phyloP scores from a whole-genome alignment of 2,797 vertebrate species.

The Eulemur rubriventer region DNA sequence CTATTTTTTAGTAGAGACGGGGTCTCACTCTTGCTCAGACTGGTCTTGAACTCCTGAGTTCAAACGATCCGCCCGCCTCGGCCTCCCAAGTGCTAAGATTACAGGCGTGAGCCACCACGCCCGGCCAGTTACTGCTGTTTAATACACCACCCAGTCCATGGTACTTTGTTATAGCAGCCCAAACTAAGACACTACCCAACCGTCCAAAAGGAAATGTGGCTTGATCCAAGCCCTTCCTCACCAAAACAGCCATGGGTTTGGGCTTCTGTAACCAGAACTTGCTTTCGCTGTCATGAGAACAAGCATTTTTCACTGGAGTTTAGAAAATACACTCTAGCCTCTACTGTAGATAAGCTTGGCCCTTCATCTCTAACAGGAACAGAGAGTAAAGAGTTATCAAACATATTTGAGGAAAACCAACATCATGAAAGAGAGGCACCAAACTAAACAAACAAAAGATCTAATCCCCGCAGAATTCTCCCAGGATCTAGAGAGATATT shows the following conservation, averaged over 20 bases:
- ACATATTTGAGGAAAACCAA: conserved; percentile 65
- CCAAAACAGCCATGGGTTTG: background rate
- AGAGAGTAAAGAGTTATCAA: conserved; percentile 54
- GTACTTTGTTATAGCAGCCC: background rate
- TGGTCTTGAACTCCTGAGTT: no score
- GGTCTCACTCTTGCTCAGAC: no score
- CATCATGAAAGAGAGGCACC: conserved; percentile 48
- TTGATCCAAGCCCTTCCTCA: conserved; percentile 1
- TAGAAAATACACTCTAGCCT: conserved; percentile 13
- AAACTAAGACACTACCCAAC: background rate
- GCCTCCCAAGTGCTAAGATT: no score
- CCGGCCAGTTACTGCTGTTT: background rate
- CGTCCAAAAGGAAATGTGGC: background rate
- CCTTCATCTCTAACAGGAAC: conserved; percentile 38
- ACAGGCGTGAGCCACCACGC: no score
- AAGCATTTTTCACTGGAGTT: background rate
- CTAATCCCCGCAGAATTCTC: conserved; percentile 60
- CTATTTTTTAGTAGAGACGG: no score
- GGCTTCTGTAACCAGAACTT: background rate
- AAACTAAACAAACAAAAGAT: conserved; percentile 66
- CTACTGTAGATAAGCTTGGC: background rate
- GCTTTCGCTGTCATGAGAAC: background rate
- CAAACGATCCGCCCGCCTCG: no score
- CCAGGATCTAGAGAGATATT: conserved; percentile 52
- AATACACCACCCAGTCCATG: background rate